Evolutionary conservation across 1,140 invertebrate genomes (phyloP).

Genomic region (Sinonovacula constricta): DNA sequence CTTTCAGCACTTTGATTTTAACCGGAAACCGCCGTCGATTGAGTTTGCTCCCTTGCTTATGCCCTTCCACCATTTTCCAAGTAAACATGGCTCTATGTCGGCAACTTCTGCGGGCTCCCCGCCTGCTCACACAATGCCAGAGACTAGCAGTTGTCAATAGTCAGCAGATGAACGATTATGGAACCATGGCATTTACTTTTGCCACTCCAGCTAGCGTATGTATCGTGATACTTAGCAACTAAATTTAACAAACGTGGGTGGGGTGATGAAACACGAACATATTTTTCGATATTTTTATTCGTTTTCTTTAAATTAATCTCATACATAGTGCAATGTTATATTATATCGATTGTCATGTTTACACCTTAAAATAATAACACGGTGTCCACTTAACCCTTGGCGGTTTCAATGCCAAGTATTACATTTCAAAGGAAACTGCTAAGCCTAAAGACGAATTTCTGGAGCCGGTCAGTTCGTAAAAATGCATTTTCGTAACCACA

Average conservation of each 20-base stretch:
- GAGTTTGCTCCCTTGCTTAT: slow-evolving; percentile 46
- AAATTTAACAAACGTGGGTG: slow-evolving; percentile 3
- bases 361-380: neutral
- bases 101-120: slow-evolving; percentile 52
- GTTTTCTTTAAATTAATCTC: neutral
- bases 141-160: slow-evolving; percentile 44
- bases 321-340: neutral
- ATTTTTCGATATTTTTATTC: neutral
- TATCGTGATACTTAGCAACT: neutral
- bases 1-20: too few relatives aligned
- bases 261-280: neutral
- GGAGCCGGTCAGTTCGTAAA: too few relatives aligned
- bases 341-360: neutral
- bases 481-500: too few relatives aligned
- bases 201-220: slow-evolving; percentile 68
- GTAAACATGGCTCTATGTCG: slow-evolving; percentile 60
- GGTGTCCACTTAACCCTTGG: neutral
- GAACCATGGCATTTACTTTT: slow-evolving; percentile 66
- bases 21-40: too few relatives aligned
- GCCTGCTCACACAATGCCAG: slow-evolving; percentile 55
- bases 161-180: slow-evolving; percentile 60
- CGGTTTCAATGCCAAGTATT: too few relatives aligned
- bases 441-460: too few relatives aligned
- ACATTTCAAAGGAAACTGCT: too few relatives aligned
- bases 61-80: slow-evolving; percentile 46